Conservation (phyloP, 2,888 invertebrate genomes). For the Ischnura elegans region DNA sequence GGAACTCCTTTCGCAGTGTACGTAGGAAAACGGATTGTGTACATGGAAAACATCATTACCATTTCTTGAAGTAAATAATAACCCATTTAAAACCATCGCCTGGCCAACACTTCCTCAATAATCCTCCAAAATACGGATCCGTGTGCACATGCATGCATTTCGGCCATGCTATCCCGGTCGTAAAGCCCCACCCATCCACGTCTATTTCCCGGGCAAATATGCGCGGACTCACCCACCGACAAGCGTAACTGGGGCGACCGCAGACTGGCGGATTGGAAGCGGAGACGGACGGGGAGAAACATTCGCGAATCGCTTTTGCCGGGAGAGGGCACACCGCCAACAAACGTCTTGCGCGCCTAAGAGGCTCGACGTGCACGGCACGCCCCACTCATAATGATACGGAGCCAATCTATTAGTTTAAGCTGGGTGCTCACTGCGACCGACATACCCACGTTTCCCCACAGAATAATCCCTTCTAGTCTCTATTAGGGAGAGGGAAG, state of each 20-base stretch:
- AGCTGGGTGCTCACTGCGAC: neutral
- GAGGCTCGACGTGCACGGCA: neutral
- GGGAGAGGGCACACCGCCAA: neutral
- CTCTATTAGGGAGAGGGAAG: neutral
- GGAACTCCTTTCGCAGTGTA: no score
- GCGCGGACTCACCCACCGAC: neutral
- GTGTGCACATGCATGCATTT: neutral
- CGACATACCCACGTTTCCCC: neutral
- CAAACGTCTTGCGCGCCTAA: neutral
- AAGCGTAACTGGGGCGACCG: constrained; percentile 13
- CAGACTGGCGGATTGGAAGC: neutral
- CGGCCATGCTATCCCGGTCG: neutral
- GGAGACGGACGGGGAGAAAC: neutral
- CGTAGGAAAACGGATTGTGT: neutral
- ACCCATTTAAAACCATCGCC: neutral
- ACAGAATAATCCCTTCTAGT: neutral
- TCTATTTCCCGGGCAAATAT: neutral
- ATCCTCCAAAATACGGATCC: neutral
- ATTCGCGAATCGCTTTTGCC: neutral
- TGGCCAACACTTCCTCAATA: neutral
- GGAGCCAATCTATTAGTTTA: constrained; percentile 26
- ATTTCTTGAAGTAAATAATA: neutral
- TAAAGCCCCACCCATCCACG: neutral
- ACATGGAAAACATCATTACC: neutral
- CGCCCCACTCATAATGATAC: neutral